phyloP scores from a whole-genome alignment of 2,113 vertebrate genomes.

The Turnix velox region DNA sequence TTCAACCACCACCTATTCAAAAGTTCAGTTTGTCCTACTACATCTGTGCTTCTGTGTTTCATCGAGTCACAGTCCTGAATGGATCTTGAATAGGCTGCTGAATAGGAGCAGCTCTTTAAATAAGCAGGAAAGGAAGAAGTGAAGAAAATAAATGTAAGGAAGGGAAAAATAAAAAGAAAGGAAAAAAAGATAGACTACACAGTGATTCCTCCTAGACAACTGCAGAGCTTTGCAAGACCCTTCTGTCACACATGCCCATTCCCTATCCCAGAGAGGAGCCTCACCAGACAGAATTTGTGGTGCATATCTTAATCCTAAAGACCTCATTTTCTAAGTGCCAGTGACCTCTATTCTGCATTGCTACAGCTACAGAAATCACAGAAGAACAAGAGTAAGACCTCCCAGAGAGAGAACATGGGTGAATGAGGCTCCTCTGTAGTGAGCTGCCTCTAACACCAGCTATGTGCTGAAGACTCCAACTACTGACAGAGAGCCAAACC shows the following conservation, averaged over 20 bases:
- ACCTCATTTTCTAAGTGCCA: background rate
- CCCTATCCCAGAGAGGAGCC: background rate
- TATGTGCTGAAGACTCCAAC: background rate
- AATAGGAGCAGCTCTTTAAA: background rate
- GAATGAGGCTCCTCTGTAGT: background rate
- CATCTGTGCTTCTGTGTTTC: background rate
- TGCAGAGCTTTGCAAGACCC: background rate
- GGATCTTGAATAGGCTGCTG: background rate
- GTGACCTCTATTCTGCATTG: background rate
- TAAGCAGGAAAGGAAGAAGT: background rate
- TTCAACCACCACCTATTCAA: background rate
- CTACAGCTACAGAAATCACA: background rate
- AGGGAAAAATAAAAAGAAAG: background rate
- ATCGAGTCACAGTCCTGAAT: background rate
- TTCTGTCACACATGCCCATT: accelerated
- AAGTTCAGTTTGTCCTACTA: background rate
- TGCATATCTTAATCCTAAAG: background rate
- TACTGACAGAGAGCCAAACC: background rate
- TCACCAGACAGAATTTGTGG: background rate
- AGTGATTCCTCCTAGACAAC: background rate
- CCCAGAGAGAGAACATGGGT: background rate
- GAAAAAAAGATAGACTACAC: background rate
- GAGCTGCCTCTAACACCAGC: background rate
- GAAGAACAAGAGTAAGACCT: background rate
- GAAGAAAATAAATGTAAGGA: background rate